Evolutionary conservation across 2,797 vertebrate genomes (phyloP).

Genomic region (Mormyrops attenuatus): DNA sequence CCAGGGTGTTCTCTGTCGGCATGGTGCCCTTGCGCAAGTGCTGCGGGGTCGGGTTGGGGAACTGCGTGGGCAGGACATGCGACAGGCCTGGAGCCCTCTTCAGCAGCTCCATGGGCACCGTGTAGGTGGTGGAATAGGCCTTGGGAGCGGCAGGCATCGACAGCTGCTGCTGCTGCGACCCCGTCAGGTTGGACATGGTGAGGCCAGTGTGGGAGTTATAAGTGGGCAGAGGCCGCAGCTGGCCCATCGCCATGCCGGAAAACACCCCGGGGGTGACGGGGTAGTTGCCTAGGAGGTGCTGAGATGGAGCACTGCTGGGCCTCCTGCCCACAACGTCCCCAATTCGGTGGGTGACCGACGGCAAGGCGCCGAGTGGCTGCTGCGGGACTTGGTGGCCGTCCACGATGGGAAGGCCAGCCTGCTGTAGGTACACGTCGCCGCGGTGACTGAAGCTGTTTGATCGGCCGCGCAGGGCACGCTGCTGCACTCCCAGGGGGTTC

Average conservation of each 20-base stretch:
- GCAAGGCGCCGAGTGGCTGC: conserved; percentile 54
- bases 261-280: conserved; percentile 62
- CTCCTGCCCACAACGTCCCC: conserved; percentile 72
- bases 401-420: conserved; percentile 55
- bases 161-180: conserved; percentile 51
- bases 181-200: conserved; percentile 58
- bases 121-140: conserved; percentile 80
- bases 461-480: conserved; percentile 60
- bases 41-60: conserved; percentile 79
- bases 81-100: conserved; percentile 74
- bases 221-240: conserved; percentile 61
- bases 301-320: conserved; percentile 85
- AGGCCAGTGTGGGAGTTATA: conserved; percentile 66
- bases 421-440: conserved; percentile 66
- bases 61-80: conserved; percentile 57
- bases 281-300: conserved; percentile 84
- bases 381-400: conserved; percentile 56
- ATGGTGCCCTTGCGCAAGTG: conserved; percentile 71
- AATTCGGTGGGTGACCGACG: conserved; percentile 59
- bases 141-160: conserved; percentile 59
- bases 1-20: conserved; percentile 49
- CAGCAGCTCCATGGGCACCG: conserved; percentile 89
- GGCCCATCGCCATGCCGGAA: conserved; percentile 50
- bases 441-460: conserved; percentile 87
- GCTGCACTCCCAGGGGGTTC: conserved; percentile 18